Conservation (phyloP, 2,113 vertebrate genomes). For the Ailuropoda melanoleuca region DNA sequence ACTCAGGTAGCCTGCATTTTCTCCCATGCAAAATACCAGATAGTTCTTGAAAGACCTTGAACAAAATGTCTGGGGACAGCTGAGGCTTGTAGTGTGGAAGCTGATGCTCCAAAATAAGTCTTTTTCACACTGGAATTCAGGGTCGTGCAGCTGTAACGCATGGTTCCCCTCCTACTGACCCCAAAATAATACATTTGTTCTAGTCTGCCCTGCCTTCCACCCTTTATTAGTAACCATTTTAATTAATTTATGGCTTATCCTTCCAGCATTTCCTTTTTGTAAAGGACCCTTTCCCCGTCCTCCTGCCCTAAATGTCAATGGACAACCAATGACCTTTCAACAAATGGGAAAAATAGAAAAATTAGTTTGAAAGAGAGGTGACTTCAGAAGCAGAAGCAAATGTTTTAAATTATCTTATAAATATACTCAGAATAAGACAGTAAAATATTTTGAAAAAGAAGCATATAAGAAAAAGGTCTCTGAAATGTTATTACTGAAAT, state of each 20-base stretch:
- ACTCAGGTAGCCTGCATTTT: not conserved
- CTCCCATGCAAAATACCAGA: not conserved
- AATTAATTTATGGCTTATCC: not conserved
- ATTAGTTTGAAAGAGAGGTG: not conserved
- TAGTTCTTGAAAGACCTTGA: not conserved
- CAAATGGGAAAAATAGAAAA: not conserved
- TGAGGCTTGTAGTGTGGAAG: not conserved
- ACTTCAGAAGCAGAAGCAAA: not conserved
- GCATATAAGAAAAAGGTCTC: not conserved
- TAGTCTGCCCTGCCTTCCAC: not conserved
- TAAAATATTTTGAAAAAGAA: constrained; percentile 24
- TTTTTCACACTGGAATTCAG: not conserved
- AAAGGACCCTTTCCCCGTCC: not conserved
- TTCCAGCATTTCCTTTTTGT: not conserved
- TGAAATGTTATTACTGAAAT: not conserved
- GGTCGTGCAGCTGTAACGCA: not conserved
- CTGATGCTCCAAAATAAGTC: not conserved
- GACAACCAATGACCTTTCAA: not conserved
- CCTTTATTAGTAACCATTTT: not conserved
- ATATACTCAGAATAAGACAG: not conserved
- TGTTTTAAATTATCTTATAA: not conserved
- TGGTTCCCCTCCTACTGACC: not conserved
- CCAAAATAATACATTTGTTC: not conserved
- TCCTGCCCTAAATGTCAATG: not conserved
- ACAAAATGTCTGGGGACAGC: not conserved